These are phyloP conservation scores for Synanthedon myopaeformis DNA, from an alignment of 2,888 invertebrate genomes.

Conservation along the genomic window DNA sequence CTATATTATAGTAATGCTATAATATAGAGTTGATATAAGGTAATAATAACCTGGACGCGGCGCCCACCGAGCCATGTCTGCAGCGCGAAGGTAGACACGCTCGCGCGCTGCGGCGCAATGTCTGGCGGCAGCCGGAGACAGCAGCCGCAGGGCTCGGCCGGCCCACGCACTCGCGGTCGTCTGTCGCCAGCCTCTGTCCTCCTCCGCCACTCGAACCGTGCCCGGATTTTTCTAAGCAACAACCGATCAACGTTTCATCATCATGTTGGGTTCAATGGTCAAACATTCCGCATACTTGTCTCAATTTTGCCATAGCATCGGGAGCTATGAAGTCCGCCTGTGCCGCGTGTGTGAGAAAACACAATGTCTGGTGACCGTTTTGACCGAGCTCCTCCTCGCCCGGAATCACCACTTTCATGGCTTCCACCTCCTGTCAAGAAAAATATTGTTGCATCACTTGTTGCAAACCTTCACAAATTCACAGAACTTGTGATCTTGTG, in stretches of 20 bases:
- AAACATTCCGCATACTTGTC: conserved; percentile 73
- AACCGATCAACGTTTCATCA: neutral
- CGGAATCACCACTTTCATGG: conserved; percentile 87
- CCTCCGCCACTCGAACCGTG: conserved; percentile 89
- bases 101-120: conserved; percentile 84
- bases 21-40: neutral
- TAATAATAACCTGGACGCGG: conserved; percentile 75
- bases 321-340: conserved; percentile 96
- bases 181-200: conserved; percentile 86
- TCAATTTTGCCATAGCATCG: conserved; percentile 95
- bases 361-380: conserved; percentile 88
- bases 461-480: neutral
- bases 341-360: conserved; percentile 90
- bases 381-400: conserved; percentile 95
- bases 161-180: conserved; percentile 86
- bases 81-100: conserved; percentile 80
- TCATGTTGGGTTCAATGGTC: too few species aligned
- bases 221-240: conserved; percentile 77
- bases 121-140: conserved; percentile 76
- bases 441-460: neutral
- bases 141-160: conserved; percentile 75
- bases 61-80: conserved; percentile 84
- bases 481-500: too few species aligned
- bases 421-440: conserved; percentile 85
- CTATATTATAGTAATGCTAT: too few species aligned